These are phyloP conservation scores for Neodon shergylaensis DNA, from an alignment of 2,113 vertebrate genomes.

Conservation along the genomic window DNA sequence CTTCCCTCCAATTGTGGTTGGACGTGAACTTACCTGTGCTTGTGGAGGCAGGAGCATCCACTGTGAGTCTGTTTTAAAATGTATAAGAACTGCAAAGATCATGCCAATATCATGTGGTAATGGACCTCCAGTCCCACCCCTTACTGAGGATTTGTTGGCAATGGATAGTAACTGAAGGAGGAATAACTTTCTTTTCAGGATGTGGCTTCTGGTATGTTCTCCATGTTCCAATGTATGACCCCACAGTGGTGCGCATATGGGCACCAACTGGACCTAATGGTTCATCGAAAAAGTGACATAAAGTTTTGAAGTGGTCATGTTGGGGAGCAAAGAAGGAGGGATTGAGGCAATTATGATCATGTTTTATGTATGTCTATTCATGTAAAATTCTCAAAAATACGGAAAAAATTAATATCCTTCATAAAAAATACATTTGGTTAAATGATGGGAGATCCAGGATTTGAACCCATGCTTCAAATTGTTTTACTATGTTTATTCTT, in stretches of 20 bases:
- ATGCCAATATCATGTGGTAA: background rate
- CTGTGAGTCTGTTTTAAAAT: background rate
- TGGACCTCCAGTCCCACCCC: too few species aligned
- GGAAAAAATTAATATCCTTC: background rate
- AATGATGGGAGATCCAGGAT: background rate
- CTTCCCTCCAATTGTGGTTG: too few species aligned
- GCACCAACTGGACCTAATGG: background rate
- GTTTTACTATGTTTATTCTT: too few species aligned
- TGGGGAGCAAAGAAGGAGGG: background rate
- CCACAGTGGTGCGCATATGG: background rate
- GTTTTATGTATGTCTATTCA: background rate
- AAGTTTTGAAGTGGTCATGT: background rate
- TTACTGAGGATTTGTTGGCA: background rate
- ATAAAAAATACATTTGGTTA: background rate
- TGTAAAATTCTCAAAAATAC: background rate
- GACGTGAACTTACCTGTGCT: background rate
- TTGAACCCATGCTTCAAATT: background rate
- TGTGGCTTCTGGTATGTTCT: background rate
- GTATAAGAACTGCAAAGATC: background rate
- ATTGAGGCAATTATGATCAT: background rate
- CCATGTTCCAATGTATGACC: background rate
- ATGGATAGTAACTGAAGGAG: background rate
- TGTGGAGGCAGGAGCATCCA: background rate
- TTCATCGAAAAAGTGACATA: background rate
- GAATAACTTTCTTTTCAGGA: background rate